Conservation (phyloP, 2,888 invertebrate genomes). For the Pasiphila rectangulata region DNA sequence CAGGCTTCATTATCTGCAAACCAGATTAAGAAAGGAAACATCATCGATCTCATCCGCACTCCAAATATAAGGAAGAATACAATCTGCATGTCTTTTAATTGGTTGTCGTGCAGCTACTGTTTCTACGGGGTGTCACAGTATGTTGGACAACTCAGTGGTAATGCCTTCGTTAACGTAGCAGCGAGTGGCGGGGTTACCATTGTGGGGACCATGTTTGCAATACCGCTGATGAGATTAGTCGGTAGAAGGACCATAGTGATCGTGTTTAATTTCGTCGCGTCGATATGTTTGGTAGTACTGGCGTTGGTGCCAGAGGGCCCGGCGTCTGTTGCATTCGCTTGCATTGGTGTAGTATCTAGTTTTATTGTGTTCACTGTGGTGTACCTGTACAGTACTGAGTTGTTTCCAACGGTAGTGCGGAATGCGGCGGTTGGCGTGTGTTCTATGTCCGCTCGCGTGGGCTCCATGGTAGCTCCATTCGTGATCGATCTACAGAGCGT, state of each 20-base stretch:
- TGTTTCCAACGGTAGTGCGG: conserved; percentile 93
- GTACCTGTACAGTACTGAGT: conserved; percentile 92
- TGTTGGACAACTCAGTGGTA: conserved; percentile 88
- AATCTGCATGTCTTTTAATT: conserved; percentile 86
- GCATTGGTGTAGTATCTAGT: conserved; percentile 88
- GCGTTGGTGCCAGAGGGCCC: conserved; percentile 72
- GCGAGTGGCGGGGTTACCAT: conserved; percentile 85
- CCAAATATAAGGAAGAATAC: conserved; percentile 86
- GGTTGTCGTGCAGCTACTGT: conserved; percentile 89
- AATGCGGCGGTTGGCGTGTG: conserved; percentile 93
- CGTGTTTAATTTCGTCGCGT: conserved; percentile 82
- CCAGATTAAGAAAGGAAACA: conserved; percentile 70
- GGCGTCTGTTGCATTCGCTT: conserved; percentile 82
- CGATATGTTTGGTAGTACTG: conserved; percentile 81
- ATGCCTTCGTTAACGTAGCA: conserved; percentile 91
- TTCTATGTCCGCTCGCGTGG: conserved; percentile 93
- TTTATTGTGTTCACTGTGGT: conserved; percentile 92
- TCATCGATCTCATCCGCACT: conserved; percentile 86
- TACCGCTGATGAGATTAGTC: conserved; percentile 82
- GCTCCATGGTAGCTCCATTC: conserved; percentile 92
- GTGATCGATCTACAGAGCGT: conserved; percentile 82
- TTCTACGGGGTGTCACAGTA: conserved; percentile 92
- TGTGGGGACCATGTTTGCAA: conserved; percentile 81
- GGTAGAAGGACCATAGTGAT: conserved; percentile 85
- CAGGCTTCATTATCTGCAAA: conserved; percentile 51